These are phyloP conservation scores for Drosophila melanica DNA, from an alignment of 1,140 invertebrate species.

Conservation along the genomic window DNA sequence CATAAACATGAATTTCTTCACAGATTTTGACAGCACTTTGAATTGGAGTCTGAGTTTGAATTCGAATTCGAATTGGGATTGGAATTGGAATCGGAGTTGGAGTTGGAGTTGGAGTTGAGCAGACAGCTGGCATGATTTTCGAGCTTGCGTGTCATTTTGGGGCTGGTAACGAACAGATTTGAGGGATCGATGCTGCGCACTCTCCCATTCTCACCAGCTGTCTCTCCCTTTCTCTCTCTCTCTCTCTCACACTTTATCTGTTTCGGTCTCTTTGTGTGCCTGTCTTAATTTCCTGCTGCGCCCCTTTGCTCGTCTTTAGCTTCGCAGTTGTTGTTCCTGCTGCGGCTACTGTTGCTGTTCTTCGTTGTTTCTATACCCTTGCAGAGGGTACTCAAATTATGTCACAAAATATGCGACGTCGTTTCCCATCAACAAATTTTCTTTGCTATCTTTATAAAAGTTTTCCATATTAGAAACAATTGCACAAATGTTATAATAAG, in stretches of 20 bases:
- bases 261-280: conserved; percentile 10
- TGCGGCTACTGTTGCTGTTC: conserved; percentile 28
- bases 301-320: conserved; percentile 39
- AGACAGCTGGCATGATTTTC: conserved; percentile 38
- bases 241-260: neutral
- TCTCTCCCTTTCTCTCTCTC: neutral
- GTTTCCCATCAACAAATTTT: too few relatives aligned
- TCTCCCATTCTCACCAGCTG: neutral
- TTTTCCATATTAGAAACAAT: too few relatives aligned
- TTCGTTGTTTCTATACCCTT: conserved; percentile 14
- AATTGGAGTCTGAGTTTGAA: conserved; percentile 3
- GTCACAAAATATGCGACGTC: too few relatives aligned
- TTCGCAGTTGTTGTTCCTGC: conserved; percentile 1
- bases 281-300: conserved; percentile 77
- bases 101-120: neutral
- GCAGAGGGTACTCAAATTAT: too few relatives aligned
- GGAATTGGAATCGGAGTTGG: neutral
- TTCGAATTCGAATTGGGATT: neutral
- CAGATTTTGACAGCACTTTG: conserved; percentile 44
- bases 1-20: conserved; percentile 46
- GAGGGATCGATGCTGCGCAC: conserved; percentile 12
- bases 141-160: conserved; percentile 39
- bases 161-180: neutral
- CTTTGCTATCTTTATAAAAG: too few relatives aligned
- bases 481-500: too few relatives aligned